Evolutionary conservation across 2,797 vertebrate genomes (phyloP).

Genomic region (Ctenopoma multispine): DNA sequence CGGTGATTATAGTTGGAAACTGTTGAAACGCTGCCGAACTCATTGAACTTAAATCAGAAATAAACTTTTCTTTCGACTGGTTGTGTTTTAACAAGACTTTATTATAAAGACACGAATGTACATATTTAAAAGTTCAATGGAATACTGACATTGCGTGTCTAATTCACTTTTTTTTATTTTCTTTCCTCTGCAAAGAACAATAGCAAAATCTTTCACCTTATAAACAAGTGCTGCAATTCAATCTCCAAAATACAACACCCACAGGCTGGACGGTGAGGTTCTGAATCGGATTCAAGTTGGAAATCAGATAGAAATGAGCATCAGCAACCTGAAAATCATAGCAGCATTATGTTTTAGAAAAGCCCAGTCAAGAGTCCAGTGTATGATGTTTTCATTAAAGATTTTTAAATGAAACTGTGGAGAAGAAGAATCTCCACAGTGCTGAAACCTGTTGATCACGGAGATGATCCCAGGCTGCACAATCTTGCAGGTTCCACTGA

Average conservation of each 20-base stretch:
- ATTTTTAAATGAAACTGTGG: no score
- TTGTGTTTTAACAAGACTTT: conserved; percentile 79
- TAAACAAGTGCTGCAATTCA: conserved; percentile 82
- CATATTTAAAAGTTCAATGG: conserved; percentile 76
- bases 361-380: conserved; percentile 25
- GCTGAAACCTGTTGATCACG: not conserved
- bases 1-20: not conserved
- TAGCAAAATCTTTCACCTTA: conserved; percentile 77
- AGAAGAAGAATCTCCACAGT: conserved; percentile 22
- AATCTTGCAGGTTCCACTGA: conserved; percentile 25
- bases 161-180: conserved; percentile 75
- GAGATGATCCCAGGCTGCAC: conserved; percentile 22
- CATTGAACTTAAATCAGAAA: conserved; percentile 5
- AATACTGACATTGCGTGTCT: conserved; percentile 74
- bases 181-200: conserved; percentile 65
- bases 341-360: conserved; percentile 65
- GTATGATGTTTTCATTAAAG: not conserved
- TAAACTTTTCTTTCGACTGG: conserved; percentile 17
- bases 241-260: conserved; percentile 63
- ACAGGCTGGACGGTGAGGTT: conserved; percentile 48
- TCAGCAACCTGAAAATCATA: conserved; percentile 62
- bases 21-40: not conserved
- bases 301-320: conserved; percentile 55
- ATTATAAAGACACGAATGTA: conserved; percentile 85
- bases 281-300: conserved; percentile 47